Evolutionary conservation across 2,797 vertebrate species (phyloP).

Genomic region (Cynodonichthys magdalenae): DNA sequence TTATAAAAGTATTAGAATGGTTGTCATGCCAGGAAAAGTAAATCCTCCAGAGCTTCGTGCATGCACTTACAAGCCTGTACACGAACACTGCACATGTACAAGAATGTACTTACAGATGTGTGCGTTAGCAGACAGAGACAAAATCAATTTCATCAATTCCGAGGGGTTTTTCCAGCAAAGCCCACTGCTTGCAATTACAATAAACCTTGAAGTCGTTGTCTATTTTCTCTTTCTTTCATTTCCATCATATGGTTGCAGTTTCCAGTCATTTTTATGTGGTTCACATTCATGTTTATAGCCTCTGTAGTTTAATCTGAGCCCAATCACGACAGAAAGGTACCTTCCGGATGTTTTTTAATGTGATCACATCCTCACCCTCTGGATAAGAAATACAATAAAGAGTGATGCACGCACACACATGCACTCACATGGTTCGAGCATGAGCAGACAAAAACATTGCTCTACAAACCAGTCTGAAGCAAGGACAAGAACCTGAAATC

Average conservation of each 20-base stretch:
- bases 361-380: conserved; percentile 54
- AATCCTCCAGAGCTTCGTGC: conserved; percentile 59
- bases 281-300: conserved; percentile 69
- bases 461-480: conserved; percentile 32
- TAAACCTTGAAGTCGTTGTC: conserved; percentile 75
- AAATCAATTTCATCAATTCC: conserved; percentile 74
- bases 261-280: conserved; percentile 76
- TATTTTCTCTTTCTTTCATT: conserved; percentile 69
- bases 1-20: conserved; percentile 68
- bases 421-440: conserved; percentile 1
- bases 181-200: conserved; percentile 76
- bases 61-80: conserved; percentile 42
- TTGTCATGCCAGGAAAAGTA: conserved; percentile 74
- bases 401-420: conserved; percentile 3
- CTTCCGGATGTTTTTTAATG: conserved; percentile 59
- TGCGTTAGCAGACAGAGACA: conserved; percentile 55
- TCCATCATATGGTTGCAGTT: conserved; percentile 77
- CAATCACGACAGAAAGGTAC: conserved; percentile 75
- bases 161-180: conserved; percentile 68
- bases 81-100: conserved; percentile 26
- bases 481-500: conserved; percentile 21
- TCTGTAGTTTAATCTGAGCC: conserved; percentile 70
- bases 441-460: conserved; percentile 8
- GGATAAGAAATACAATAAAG: conserved; percentile 37
- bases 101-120: conserved; percentile 24